phyloP scores from a whole-genome alignment of 1,140 invertebrate species.

The Hyposmocoma kahamanoa region DNA sequence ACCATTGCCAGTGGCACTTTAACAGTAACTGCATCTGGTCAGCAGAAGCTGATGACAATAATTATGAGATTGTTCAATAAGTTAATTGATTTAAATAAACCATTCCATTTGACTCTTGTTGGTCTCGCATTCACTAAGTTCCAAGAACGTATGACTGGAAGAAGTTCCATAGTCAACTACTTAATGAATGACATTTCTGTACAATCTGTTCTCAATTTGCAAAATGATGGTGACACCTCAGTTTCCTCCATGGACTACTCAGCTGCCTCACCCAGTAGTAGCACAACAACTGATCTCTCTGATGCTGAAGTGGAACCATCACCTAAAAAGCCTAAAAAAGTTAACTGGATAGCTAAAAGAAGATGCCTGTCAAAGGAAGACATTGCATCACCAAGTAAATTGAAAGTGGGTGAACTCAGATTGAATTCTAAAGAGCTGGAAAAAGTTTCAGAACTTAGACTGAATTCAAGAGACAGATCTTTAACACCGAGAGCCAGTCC shows the following conservation, averaged over 20 bases:
- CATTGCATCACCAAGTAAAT: constrained; percentile 76
- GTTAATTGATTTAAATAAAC: constrained; percentile 80
- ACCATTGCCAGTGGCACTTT: constrained; percentile 72
- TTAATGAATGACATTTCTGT: constrained; percentile 81
- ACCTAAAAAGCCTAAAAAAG: constrained; percentile 78
- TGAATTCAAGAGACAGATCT: constrained; percentile 69
- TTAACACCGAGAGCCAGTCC: constrained; percentile 62
- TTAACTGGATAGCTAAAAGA: constrained; percentile 64
- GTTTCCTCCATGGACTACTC: constrained; percentile 73
- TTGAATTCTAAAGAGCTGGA: constrained; percentile 74
- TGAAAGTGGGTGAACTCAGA: constrained; percentile 76
- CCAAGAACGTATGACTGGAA: constrained; percentile 78
- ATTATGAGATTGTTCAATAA: constrained; percentile 85
- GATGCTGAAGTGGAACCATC: constrained; percentile 80
- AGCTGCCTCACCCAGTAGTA: constrained; percentile 72
- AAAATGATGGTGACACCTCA: constrained; percentile 72
- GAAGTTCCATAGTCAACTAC: constrained; percentile 81
- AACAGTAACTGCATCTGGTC: constrained; percentile 71
- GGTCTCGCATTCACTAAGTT: constrained; percentile 87
- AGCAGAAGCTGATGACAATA: constrained; percentile 79
- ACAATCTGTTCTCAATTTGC: constrained; percentile 79
- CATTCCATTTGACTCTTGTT: constrained; percentile 84
- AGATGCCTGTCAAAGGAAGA: constrained; percentile 61
- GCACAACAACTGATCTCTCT: constrained; percentile 70
- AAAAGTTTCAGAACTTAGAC: constrained; percentile 63